phyloP scores from a whole-genome alignment of 1,140 invertebrate species.

The Arion vulgaris region DNA sequence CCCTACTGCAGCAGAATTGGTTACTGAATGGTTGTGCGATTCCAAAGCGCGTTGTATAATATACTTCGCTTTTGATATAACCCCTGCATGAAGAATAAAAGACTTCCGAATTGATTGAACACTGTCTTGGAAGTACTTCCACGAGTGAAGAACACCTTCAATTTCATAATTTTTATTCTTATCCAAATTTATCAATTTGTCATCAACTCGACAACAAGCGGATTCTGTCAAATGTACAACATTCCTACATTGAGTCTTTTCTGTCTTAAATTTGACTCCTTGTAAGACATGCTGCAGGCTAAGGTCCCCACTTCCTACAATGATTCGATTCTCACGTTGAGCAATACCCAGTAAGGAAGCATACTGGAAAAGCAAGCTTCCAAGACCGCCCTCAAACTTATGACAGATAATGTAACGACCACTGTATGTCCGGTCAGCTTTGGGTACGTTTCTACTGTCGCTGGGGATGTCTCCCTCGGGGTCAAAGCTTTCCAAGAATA shows the following conservation, averaged over 20 bases:
- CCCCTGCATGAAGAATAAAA: slow-evolving; percentile 41
- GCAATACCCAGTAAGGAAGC: slow-evolving; percentile 51
- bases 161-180: slow-evolving; percentile 39
- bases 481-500: slow-evolving; percentile 37
- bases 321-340: slow-evolving; percentile 38
- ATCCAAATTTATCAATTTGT: slow-evolving; percentile 41
- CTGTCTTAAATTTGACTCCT: background rate
- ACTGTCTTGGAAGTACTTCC: slow-evolving; percentile 56
- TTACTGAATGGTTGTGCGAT: slow-evolving; percentile 16
- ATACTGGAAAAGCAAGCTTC: slow-evolving; percentile 61
- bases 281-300: slow-evolving; percentile 36
- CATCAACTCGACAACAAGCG: slow-evolving; percentile 45
- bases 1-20: slow-evolving; percentile 48
- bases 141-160: slow-evolving; percentile 52
- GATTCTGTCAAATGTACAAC: slow-evolving; percentile 16
- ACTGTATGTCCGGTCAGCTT: slow-evolving; percentile 29
- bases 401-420: slow-evolving; percentile 43
- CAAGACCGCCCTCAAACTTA: slow-evolving; percentile 49
- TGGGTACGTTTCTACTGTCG: slow-evolving; percentile 16
- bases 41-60: slow-evolving; percentile 24
- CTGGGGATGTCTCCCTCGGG: slow-evolving; percentile 35
- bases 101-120: slow-evolving; percentile 43
- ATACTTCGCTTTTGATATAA: slow-evolving; percentile 37
- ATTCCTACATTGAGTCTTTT: background rate
- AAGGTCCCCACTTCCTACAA: slow-evolving; percentile 36